Conservation (phyloP, 2,797 vertebrate species). For the Champsocephalus gunnari region DNA sequence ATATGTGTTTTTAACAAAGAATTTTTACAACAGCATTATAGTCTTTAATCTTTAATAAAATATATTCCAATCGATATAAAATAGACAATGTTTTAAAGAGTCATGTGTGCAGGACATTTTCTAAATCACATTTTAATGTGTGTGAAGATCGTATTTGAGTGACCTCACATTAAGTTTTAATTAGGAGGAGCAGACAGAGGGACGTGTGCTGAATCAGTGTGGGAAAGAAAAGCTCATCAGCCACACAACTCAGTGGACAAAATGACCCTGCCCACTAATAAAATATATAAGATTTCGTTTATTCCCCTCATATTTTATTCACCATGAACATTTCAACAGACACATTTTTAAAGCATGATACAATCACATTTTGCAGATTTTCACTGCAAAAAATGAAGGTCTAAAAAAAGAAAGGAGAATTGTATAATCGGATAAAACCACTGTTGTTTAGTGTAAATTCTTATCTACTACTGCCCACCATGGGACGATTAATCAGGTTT, state of each 20-base stretch:
- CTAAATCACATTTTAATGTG: conserved; percentile 19
- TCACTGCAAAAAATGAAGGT: background rate
- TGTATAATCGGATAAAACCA: background rate
- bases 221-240: conserved; percentile 55
- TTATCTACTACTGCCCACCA: background rate
- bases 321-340: conserved; percentile 16
- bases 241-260: conserved; percentile 29
- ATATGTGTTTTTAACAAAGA: background rate
- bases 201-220: conserved; percentile 87
- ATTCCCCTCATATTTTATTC: conserved; percentile 35
- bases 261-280: conserved; percentile 28
- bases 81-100: background rate
- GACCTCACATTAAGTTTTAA: conserved; percentile 94
- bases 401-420: conserved; percentile 3
- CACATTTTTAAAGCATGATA: background rate
- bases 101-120: background rate
- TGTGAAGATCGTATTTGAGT: conserved; percentile 61
- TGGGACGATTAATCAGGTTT: conserved; percentile 54
- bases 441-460: conserved; percentile 11
- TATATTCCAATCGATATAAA: background rate
- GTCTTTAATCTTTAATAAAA: background rate
- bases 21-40: background rate
- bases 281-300: conserved; percentile 32
- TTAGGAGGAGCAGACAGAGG: conserved; percentile 82
- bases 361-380: background rate